Base-by-base conservation (phyloP, 2,888 invertebrate genomes). In the Furcula furcula region DNA sequence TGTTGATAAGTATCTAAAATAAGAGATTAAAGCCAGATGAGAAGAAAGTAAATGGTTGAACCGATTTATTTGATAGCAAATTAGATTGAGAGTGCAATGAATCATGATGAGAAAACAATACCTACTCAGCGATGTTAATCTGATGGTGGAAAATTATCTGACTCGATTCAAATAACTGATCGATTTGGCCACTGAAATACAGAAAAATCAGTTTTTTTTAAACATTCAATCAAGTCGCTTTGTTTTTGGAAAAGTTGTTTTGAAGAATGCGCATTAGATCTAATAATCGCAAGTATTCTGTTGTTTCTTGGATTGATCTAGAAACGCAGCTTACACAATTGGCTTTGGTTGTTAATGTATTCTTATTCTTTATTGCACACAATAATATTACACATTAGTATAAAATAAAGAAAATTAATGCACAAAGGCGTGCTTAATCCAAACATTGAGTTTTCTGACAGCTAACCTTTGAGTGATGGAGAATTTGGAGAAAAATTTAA, bases 1-100 rank as follows among this genome's bases (percentile, higher is more conserved):
- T 21, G 27, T 16, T 29, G 46, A 59, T 50, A 49, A 49, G 34
- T 46, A 59, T 59, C 49, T 59, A 20, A 34, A 33, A 55, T 48
- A 61, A 57, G 36, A 53, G 42, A 53, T 49, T 49, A 58, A 60
- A 58, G 51, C 34, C 49, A 53, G 59, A 55, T 49, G 36, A 50
- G 43, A 69, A 59, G 70, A 74, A 72, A 75, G 66, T 68, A 67
- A 69, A 68, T 58, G 46, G 58, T 51, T 61, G 58, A 70, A 72
- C 47, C 39, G 46, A 55, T 48, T 63, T 22, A 51, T 52, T 52
- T 40, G 55, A 49, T 43, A 49, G 46, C 37, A 41, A 53, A 55
- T 53, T 49, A 34, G 45, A 43, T 45, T 40, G 45, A 43, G 54
- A 52, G 55, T 55, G 59, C 58, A 67, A 65, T 71, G 67, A 73